phyloP scores from a whole-genome alignment of 1,140 invertebrate genomes.

The Eulimnadia texana region DNA sequence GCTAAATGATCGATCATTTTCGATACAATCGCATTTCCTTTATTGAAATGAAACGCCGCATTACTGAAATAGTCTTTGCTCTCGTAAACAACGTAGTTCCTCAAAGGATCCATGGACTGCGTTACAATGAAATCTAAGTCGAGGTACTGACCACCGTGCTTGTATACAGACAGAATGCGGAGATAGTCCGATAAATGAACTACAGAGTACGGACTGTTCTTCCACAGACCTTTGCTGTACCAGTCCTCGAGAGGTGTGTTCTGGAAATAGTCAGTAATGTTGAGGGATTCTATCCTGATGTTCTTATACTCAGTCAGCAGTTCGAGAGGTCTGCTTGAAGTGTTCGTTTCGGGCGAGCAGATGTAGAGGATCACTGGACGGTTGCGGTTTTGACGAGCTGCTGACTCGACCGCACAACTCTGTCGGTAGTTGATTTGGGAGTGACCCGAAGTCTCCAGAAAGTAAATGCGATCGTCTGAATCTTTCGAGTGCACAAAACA shows the following conservation, averaged over 20 bases:
- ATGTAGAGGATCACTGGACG: constrained; percentile 27
- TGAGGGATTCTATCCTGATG: constrained; percentile 37
- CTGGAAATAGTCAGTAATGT: constrained; percentile 41
- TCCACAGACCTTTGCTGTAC: constrained; percentile 36
- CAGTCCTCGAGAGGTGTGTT: too few species aligned
- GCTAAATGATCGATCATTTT: neutral
- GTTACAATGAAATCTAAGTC: constrained; percentile 58
- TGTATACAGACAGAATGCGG: too few species aligned
- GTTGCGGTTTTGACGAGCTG: constrained; percentile 42
- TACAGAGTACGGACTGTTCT: constrained; percentile 35
- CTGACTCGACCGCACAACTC: constrained; percentile 50
- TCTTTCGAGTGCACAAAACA: neutral
- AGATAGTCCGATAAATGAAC: constrained; percentile 52
- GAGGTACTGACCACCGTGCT: constrained; percentile 56
- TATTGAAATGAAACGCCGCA: neutral
- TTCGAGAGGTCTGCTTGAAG: constrained; percentile 19
- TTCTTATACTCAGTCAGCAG: constrained; percentile 29
- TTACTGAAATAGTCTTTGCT: neutral
- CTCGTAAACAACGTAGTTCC: neutral
- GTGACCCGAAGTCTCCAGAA: constrained; percentile 38
- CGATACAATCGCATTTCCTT: neutral
- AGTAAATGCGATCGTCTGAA: constrained; percentile 31
- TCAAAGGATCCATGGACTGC: constrained; percentile 21
- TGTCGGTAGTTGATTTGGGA: constrained; percentile 36
- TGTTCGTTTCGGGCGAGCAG: neutral